Conservation (phyloP, 1,140 invertebrate genomes). For the Ceratitis capitata region DNA sequence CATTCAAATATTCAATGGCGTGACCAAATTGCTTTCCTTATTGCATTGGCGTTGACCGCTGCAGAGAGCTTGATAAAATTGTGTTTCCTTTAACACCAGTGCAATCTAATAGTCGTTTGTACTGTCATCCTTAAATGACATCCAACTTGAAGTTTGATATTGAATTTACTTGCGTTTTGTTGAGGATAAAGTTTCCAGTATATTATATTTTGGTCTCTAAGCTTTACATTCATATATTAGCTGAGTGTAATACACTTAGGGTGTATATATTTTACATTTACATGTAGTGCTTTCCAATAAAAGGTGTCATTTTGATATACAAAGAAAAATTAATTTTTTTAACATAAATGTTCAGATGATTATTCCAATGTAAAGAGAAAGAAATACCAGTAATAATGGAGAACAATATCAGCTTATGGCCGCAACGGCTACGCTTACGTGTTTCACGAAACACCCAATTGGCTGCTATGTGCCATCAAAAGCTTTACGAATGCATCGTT, state of each 20-base stretch:
- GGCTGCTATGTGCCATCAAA: no score
- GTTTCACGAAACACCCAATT: no score
- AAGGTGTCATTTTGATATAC: no score
- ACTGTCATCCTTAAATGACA: background rate
- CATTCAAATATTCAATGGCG: background rate
- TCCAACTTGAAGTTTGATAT: background rate
- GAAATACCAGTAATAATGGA: no score
- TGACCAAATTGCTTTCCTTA: background rate
- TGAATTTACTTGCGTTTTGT: background rate
- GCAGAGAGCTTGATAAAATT: background rate
- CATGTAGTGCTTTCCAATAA: no score
- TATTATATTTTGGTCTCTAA: background rate
- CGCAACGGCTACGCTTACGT: no score
- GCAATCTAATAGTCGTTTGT: background rate
- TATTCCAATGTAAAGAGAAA: no score
- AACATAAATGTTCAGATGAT: no score
- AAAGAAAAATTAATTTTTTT: no score
- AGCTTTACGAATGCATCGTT: no score
- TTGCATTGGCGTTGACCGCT: background rate
- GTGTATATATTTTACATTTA: no score
- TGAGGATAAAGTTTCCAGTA: background rate
- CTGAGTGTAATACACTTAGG: background rate
- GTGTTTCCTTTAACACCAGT: background rate
- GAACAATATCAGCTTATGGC: no score
- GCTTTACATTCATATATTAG: background rate